Evolutionary conservation across 2,888 invertebrate genomes (phyloP), one percentile per base, ranked within the genome.

Genomic region (Escarpia spicata): DNA sequence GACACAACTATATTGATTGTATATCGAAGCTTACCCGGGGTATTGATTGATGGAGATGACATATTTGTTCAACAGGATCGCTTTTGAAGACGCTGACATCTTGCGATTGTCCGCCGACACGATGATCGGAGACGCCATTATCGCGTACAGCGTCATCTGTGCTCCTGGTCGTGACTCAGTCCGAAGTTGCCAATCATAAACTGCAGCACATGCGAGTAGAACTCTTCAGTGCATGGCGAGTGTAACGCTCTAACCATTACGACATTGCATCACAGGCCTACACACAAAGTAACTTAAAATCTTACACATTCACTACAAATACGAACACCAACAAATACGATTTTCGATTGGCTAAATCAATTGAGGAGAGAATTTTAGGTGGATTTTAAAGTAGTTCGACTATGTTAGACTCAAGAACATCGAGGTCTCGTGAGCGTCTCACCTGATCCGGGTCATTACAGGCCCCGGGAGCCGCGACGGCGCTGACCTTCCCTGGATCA

Each of bases 61-160:
- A 96, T 98, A 98, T 95, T 97, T 97, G 97, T 99, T 99, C 96
- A 98, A 98, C 94, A 99, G 97, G 95, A 99, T 98, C n/a, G 98
- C 98, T 96, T 98, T 98, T 96, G 98, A 98, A 96, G 98, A 98
- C 0, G 98, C 98, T 92, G 98, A 97, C 94, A 99, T 98, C 58
- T 98, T 98, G 93, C 99, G 97, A 92, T 99, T 97, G 97, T 99
- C 99, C 45, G 98, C 98, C 26, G 99, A 99, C 98, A 99, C 98
- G 92, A 99, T 97, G 26, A 99, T 97, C 0, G 99, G 99, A 3
- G 99, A 98, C 0, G 99, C 99, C 95, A 99, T 96, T 95, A 99
- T 98, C 10, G 99, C 98, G 99, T 99, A 99, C 93, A 99, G 97
- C 4, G 99, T 99, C 98, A 99, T 99, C 97, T 99, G 99, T 0